A percentile compares a stretch with the other conserved stretches of the same genome.
These are phyloP conservation scores for human (Homo sapiens) DNA, from an alignment of 2,113 vertebrate genomes.

Conservation along the genomic window GRCh38 chr12:123382501-123383000, in stretches of 20 bases:
- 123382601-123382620: background rate
- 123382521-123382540: background rate
- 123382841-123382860: background rate
- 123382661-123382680: background rate
- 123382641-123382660: background rate
- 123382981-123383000: no score
- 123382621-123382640: background rate
- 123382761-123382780: background rate
- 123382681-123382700: background rate
- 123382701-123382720: accelerated
- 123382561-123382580: background rate
- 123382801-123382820: background rate
- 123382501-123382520: background rate
- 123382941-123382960: background rate
- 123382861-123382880: background rate
- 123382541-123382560: background rate
- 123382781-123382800: background rate
- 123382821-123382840: background rate
- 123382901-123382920: background rate
- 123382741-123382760: background rate
- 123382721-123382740: no score
- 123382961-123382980: no score
- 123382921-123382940: background rate
- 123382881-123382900: background rate
- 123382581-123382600: background rate